These are phyloP conservation scores for Calyptomena viridis DNA, from an alignment of 2,113 vertebrate genomes.

Conservation along the genomic window DNA sequence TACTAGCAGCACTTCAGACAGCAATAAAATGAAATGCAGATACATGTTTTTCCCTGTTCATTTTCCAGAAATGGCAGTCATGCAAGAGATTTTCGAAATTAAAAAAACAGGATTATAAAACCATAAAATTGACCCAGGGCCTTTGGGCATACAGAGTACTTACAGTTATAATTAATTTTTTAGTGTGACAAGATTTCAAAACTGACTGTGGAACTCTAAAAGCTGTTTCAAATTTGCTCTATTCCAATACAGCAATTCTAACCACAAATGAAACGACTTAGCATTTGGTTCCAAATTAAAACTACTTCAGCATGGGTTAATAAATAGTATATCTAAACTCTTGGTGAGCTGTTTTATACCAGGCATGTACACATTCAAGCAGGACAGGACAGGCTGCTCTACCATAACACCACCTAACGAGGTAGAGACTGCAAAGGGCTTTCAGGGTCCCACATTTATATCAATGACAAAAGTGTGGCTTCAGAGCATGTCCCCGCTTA, in stretches of 20 bases:
- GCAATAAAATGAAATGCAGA: conserved; percentile 25
- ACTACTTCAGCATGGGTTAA: not conserved
- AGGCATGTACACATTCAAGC: not conserved
- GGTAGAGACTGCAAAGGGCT: rapidly evolving
- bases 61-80: not conserved
- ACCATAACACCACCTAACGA: not conserved
- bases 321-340: not conserved
- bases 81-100: not conserved
- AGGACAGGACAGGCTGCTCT: not conserved
- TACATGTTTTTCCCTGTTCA: not conserved
- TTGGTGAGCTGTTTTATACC: not conserved
- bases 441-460: not conserved
- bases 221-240: not conserved
- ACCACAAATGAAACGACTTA: not conserved
- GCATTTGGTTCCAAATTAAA: not conserved
- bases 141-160: not conserved
- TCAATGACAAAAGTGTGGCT: rapidly evolving
- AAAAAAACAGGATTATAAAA: conserved; percentile 22
- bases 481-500: not conserved
- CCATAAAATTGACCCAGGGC: conserved; percentile 13
- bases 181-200: conserved; percentile 4
- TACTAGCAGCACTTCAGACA: not conserved
- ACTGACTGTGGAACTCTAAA: not conserved
- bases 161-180: conserved; percentile 23
- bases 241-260: not conserved